A percentile compares a stretch with the other conserved stretches of the same genome.
Conservation (phyloP, 2,888 invertebrate genomes). For the Thereva nobilitata region DNA sequence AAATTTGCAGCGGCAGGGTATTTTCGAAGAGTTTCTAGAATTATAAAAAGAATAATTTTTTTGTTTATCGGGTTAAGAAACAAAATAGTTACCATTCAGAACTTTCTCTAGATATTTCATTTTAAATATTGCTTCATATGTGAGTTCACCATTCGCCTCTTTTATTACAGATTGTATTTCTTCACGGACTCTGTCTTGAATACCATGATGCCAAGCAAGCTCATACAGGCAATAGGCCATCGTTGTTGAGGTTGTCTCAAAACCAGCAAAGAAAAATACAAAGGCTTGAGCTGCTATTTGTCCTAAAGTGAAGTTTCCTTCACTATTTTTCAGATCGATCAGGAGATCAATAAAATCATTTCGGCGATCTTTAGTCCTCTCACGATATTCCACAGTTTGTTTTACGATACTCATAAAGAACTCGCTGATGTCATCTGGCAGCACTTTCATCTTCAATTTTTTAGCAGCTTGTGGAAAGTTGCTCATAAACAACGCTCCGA, state of each 20-base stretch:
- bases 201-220: constrained; percentile 54
- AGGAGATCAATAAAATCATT: constrained; percentile 49
- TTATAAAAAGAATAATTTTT: not conserved
- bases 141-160: constrained; percentile 47
- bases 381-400: constrained; percentile 47
- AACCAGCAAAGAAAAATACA: constrained; percentile 59
- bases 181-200: constrained; percentile 53
- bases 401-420: constrained; percentile 56
- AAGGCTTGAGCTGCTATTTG: constrained; percentile 57
- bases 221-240: constrained; percentile 55
- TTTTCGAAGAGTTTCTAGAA: constrained; percentile 57
- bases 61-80: too few relatives aligned
- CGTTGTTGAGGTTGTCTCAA: constrained; percentile 59
- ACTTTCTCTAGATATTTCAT: constrained; percentile 52
- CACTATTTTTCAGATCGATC: constrained; percentile 46
- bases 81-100: constrained; percentile 47
- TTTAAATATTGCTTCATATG: constrained; percentile 50
- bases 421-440: constrained; percentile 45
- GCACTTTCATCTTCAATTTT: constrained; percentile 2
- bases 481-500: constrained; percentile 10
- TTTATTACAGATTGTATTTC: constrained; percentile 49
- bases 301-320: constrained; percentile 40
- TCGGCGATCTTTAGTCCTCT: constrained; percentile 44
- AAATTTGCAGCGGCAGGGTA: constrained; percentile 56
- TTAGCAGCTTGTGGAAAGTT: constrained; percentile 27